Evolutionary conservation across 2,797 vertebrate species (phyloP).

Genomic region (Gouania willdenowi): DNA sequence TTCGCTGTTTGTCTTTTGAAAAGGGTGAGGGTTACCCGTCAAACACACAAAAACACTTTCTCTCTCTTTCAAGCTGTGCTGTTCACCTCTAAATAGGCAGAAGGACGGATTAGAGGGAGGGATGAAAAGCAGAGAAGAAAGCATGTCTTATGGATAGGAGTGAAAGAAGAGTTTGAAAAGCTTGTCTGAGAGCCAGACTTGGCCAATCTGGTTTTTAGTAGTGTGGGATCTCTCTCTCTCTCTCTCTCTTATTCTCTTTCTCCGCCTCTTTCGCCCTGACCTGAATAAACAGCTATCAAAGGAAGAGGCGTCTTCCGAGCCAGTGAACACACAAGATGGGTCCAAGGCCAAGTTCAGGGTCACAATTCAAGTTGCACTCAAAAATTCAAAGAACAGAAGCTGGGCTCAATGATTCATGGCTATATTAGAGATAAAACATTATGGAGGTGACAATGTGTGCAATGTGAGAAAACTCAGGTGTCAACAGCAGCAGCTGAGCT

Average conservation of each 20-base stretch:
- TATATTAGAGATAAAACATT: background rate
- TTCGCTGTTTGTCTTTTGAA: slow-evolving; percentile 72
- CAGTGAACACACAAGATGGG: slow-evolving; percentile 38
- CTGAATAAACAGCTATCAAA: slow-evolving; percentile 71
- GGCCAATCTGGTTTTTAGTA: slow-evolving; percentile 62
- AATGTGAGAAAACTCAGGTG: no score
- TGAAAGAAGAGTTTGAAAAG: slow-evolving; percentile 63
- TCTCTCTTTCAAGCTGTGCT: slow-evolving; percentile 58
- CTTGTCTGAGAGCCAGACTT: slow-evolving; percentile 61
- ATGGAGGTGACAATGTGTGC: no score
- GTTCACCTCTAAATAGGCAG: slow-evolving; percentile 71
- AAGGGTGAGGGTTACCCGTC: slow-evolving; percentile 70
- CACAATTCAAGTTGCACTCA: slow-evolving; percentile 20
- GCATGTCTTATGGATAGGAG: slow-evolving; percentile 68
- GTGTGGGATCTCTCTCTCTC: slow-evolving; percentile 56
- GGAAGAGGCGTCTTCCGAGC: slow-evolving; percentile 46
- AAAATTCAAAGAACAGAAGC: slow-evolving; percentile 4
- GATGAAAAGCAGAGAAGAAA: slow-evolving; percentile 60
- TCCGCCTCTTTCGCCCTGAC: slow-evolving; percentile 46
- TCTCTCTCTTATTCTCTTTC: slow-evolving; percentile 14
- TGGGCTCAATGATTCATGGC: slow-evolving; percentile 1
- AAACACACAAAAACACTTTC: slow-evolving; percentile 69
- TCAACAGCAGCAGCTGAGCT: no score
- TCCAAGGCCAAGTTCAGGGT: slow-evolving; percentile 50
- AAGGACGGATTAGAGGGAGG: slow-evolving; percentile 65